Evolutionary conservation across 2,797 vertebrate species (phyloP).

Genomic region (Avahi laniger): DNA sequence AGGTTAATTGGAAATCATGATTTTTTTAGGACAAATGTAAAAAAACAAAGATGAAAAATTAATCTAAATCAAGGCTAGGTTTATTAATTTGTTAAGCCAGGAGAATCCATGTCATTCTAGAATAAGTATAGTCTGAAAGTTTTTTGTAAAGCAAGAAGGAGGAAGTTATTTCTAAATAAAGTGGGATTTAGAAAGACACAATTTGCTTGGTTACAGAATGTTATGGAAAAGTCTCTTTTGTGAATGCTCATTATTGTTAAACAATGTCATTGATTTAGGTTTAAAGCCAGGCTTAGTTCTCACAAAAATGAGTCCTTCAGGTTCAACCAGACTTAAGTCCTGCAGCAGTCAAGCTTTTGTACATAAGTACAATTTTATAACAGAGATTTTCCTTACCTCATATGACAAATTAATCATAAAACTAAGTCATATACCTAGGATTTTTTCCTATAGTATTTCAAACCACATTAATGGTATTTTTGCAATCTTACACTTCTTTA

Average conservation of each 20-base stretch:
- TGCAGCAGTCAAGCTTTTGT: not conserved
- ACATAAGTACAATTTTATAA: not conserved
- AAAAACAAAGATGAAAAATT: not conserved
- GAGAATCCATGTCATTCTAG: not conserved
- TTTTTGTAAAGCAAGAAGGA: not conserved
- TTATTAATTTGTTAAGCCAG: not conserved
- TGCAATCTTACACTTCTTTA: not conserved
- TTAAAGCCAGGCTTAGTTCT: not conserved
- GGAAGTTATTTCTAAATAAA: not conserved
- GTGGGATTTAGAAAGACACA: not conserved
- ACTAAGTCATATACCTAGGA: not conserved
- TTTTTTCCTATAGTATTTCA: not conserved
- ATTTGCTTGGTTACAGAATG: not conserved
- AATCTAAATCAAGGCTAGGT: not conserved
- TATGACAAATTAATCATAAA: not conserved
- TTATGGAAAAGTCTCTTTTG: not conserved
- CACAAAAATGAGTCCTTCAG: not conserved
- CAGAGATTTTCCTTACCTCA: not conserved
- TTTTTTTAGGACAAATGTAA: not conserved
- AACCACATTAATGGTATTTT: not conserved
- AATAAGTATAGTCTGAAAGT: not conserved
- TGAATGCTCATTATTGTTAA: not conserved
- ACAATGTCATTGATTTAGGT: not conserved
- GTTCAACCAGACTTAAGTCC: not conserved
- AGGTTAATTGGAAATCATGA: not conserved